Conservation (phyloP, 1,140 invertebrate species). For the Pygmarrhopalites habei region DNA sequence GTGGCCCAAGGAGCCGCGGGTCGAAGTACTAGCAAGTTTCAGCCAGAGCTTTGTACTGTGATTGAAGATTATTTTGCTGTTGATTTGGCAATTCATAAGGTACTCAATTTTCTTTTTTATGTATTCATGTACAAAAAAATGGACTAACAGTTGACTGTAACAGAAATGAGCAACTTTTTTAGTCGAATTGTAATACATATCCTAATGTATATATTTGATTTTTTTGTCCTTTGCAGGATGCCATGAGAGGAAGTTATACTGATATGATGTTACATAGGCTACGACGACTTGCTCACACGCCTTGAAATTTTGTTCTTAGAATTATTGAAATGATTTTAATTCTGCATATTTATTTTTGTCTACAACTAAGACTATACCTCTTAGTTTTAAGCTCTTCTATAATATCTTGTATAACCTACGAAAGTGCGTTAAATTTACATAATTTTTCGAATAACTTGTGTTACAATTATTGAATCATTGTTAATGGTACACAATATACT, state of each 20-base stretch:
- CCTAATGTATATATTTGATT: neutral
- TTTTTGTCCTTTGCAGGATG: conserved; percentile 8
- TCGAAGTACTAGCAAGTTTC: neutral
- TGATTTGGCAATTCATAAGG: conserved; percentile 8
- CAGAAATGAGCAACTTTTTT: too few relatives aligned
- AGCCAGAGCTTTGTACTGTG: neutral
- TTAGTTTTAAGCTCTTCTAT: too few relatives aligned
- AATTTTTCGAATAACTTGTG: too few relatives aligned
- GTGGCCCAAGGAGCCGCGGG: neutral
- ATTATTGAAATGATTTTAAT: too few relatives aligned
- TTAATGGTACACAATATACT: too few relatives aligned
- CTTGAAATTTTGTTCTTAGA: too few relatives aligned
- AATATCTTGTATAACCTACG: too few relatives aligned
- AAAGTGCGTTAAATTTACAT: too few relatives aligned
- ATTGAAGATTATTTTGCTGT: conserved; percentile 4
- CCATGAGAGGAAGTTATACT: neutral
- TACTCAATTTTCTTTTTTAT: neutral
- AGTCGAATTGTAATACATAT: conserved; percentile 1
- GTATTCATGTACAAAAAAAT: neutral
- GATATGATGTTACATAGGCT: conserved; percentile 14
- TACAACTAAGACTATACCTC: too few relatives aligned
- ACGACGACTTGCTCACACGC: conserved; percentile 6
- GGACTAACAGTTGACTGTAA: conserved; percentile 5
- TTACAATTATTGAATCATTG: too few relatives aligned
- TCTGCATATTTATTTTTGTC: too few relatives aligned